Evolutionary conservation across 2,113 vertebrate genomes (phyloP), one percentile per base, ranked within the genome.

Genomic region (Henicopernis longicauda): DNA sequence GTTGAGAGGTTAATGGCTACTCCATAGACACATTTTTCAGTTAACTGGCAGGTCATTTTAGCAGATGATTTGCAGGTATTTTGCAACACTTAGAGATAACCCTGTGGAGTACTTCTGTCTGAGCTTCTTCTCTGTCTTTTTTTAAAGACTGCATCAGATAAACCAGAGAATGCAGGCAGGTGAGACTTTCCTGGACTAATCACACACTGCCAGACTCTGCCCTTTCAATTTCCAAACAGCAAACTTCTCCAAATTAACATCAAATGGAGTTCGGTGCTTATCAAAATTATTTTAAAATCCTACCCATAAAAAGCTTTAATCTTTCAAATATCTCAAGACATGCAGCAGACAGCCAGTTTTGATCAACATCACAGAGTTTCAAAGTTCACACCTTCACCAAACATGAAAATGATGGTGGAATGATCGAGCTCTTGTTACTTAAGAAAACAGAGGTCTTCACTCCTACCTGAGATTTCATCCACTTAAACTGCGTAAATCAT

Each of bases 41-140:
- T 74, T 91, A 93, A 91, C 96, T 95, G 79, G 85, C 85, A 96
- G 92, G 76, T 94, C 94, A 95, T 90, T 93, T 92, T 86, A 83
- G 88, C 93, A 89, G 94, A 96, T 83, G 90, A 96, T 95, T 96
- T 95, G 93, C 92, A 92, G 71, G 50, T 88, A 86, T 95, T 96
- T 89, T 11, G 77, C 76, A 97, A 97, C 55, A 50, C 63, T 70
- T 38, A 34, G 42, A 63, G 96, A 97, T 97, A 96, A 97, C 78
- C 78, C 69, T 14, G 16, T 23, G 47, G 49, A 93, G 66, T 40
- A 54, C 62, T 89, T 88, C 89, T 94, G 84, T 88, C 91, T 81
- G 78, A 94, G 49, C 16, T 47, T 14, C 61, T 95, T 62, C 36
- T 78, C 54, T 23, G 4, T 14, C 11, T 62, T 55, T 62, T 57